Base-by-base conservation (phyloP, 2,888 invertebrate genomes). In the Ormia ochracea region DNA sequence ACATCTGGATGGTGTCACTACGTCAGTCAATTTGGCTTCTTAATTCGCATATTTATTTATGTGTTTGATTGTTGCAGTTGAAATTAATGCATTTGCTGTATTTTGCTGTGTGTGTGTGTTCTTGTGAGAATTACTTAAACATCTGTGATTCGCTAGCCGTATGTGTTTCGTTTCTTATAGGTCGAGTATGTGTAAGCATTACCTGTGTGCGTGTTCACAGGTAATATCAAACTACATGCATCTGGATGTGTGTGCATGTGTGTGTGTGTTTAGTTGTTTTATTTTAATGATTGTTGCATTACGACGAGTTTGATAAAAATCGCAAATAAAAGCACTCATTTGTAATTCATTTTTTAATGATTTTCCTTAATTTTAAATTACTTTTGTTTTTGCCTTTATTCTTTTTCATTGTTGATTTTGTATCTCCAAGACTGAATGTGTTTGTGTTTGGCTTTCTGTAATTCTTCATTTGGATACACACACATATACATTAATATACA, bases 341-440 rank as follows among this genome's bases (percentile, higher is more conserved):
- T 77, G 77, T 74, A 78, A 81, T 81, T 81, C 70, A 74, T 70
- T 81, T 81, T 78, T 81, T 78, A 78, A 78, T 72, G 74, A 75
- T 77, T 82, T 63, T 68, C 70, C 75, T 78, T 78, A 78, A 70
- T 52, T 73, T 79, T 69, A 79, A 73, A 76, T 82, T 82, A 76
- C 82, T 78, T 78, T 73, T 61, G 70, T 74, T 76, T 50, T 82
- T 80, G 78, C 68, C 50, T 63, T 52, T 70, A 41, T 41, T 69
- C n/a, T n/a, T 68, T 72, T 65, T 78, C 61, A 63, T 65, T 84
- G 61, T 81, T 83, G 81, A 82, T 83, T 66, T 83, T 81, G 74
- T 83, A 69, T 58, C 69, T 36, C 12, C 59, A 23, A 14, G n/a
- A 23, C 33, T n/a, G 12, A 14, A 14, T 58, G 56, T 45, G 56